These are phyloP conservation scores for Sturmia bella DNA, from an alignment of 2,888 invertebrate genomes.

Conservation along the genomic window DNA sequence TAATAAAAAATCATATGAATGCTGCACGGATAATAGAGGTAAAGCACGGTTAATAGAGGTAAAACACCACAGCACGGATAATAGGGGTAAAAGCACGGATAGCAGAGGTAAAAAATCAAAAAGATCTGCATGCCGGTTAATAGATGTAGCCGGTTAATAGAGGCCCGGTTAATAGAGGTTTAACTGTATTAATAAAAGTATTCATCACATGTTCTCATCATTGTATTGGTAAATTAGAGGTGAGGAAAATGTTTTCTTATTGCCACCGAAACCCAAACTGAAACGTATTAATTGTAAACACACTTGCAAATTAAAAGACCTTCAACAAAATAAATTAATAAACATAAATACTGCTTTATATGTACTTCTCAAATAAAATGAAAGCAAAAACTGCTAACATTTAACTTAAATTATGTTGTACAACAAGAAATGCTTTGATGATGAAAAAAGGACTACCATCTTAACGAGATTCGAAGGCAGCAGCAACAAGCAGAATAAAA, in stretches of 20 bases:
- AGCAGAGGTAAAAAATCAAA: no score
- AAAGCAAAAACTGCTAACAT: constrained; percentile 25
- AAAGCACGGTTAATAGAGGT: no score
- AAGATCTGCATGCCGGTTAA: no score
- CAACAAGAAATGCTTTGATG: constrained; percentile 60
- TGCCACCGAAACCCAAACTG: constrained; percentile 33
- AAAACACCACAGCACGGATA: no score
- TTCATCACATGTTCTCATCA: no score
- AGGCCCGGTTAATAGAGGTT: no score
- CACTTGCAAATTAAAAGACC: constrained; percentile 52
- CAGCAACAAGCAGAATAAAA: constrained; percentile 26
- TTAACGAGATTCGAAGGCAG: constrained; percentile 27
- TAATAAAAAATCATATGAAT: no score
- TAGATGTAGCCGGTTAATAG: no score
- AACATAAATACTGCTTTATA: constrained; percentile 32
- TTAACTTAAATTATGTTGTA: constrained; percentile 60
- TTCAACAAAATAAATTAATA: constrained; percentile 36
- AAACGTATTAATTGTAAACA: constrained; percentile 41
- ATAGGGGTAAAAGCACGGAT: no score
- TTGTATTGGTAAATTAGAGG: constrained; percentile 36
- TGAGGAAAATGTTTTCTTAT: constrained; percentile 38
- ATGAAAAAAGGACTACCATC: constrained; percentile 35
- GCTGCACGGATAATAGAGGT: no score
- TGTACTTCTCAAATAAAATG: constrained; percentile 7
- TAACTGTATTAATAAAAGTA: no score